Percentiles rank a stretch among this genome's conserved stretches.
Evolutionary conservation across 2,888 invertebrate genomes (phyloP).

Genomic region (Dascillus cervinus): DNA sequence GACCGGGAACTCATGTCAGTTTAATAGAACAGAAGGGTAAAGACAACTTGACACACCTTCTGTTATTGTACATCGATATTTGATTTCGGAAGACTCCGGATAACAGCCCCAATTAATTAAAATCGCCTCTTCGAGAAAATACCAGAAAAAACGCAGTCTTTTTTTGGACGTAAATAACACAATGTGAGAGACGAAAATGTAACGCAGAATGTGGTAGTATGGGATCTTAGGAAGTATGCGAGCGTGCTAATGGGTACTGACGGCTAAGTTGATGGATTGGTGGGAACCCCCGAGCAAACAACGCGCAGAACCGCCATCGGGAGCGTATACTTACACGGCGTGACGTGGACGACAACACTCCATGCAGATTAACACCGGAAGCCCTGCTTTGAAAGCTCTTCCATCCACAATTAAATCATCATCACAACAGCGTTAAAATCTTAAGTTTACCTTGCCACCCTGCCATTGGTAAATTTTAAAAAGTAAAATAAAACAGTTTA

Average conservation of each 20-base stretch:
- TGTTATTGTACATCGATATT: slow-evolving; percentile 14
- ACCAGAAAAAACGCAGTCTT: too few relatives aligned
- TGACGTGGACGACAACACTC: slow-evolving; percentile 29
- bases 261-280: slow-evolving; percentile 54
- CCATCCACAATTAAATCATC: slow-evolving; percentile 20
- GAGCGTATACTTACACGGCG: slow-evolving; percentile 28
- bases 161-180: too few relatives aligned
- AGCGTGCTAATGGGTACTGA: slow-evolving; percentile 58
- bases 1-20: slow-evolving; percentile 36
- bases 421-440: neutral
- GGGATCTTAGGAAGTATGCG: slow-evolving; percentile 33
- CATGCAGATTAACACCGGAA: slow-evolving; percentile 37
- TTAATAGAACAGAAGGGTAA: slow-evolving; percentile 36
- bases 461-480: neutral
- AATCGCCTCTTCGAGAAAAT: too few relatives aligned
- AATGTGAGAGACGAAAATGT: neutral
- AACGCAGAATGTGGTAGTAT: slow-evolving; percentile 7
- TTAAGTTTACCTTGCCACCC: neutral
- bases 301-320: slow-evolving; percentile 32
- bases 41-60: slow-evolving; percentile 34
- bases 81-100: too few relatives aligned
- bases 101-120: too few relatives aligned
- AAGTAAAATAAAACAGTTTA: neutral
- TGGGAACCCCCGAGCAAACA: slow-evolving; percentile 38
- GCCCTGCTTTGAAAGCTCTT: slow-evolving; percentile 28